These are phyloP conservation scores for Rhopalosiphum maidis DNA, from an alignment of 1,140 invertebrate species.

Conservation along the genomic window DNA sequence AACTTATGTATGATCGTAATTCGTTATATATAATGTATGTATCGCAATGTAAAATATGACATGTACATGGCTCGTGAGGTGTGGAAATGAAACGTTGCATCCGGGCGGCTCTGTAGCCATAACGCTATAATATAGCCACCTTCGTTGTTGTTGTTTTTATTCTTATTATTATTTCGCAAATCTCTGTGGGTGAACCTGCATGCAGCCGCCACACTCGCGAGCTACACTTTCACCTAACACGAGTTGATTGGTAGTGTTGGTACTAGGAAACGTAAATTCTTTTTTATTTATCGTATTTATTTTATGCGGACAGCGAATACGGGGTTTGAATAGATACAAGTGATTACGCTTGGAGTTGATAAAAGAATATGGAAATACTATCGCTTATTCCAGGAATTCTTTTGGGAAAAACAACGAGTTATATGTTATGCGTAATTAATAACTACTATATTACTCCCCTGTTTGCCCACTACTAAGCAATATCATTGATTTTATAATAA, in stretches of 20 bases:
- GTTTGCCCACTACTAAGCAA: too few species aligned
- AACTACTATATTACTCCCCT: not conserved
- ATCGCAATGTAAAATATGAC: not conserved
- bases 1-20: too few species aligned
- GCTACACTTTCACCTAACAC: not conserved
- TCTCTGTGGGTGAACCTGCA: not conserved
- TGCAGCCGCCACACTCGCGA: not conserved
- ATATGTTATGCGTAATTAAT: not conserved
- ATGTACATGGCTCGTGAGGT: not conserved
- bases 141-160: not conserved
- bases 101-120: not conserved
- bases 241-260: not conserved
- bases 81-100: not conserved
- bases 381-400: not conserved
- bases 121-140: not conserved
- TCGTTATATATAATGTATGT: not conserved
- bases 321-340: not conserved
- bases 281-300: not conserved
- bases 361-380: not conserved
- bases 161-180: slow-evolving; percentile 12
- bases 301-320: not conserved
- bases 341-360: not conserved
- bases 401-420: not conserved
- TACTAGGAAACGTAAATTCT: not conserved
- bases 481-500: not conserved